Evolutionary conservation across 2,888 invertebrate genomes (phyloP).

Genomic region (Azorinus chamasolen): DNA sequence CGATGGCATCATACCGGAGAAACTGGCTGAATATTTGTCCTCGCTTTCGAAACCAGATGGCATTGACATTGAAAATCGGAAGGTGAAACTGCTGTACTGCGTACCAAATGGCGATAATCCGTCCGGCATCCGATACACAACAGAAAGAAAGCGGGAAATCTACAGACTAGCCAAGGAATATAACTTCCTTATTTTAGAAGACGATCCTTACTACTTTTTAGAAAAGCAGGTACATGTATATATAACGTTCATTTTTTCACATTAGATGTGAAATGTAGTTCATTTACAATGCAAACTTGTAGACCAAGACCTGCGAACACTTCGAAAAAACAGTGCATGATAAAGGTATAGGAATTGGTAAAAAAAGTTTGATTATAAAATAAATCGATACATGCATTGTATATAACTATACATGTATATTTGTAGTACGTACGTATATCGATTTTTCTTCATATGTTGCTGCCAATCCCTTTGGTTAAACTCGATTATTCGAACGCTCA

Average conservation of each 20-base stretch:
- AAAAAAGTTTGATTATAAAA: no score
- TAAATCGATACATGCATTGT: no score
- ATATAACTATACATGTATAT: no score
- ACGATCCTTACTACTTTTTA: constrained; percentile 92
- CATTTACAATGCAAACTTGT: background rate
- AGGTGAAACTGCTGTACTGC: constrained; percentile 89
- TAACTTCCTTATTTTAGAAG: constrained; percentile 93
- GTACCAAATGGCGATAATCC: constrained; percentile 93
- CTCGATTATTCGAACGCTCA: no score
- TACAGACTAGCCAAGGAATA: constrained; percentile 92
- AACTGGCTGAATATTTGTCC: constrained; percentile 88
- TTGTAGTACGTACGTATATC: no score
- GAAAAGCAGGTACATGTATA: constrained; percentile 41
- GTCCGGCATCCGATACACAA: constrained; percentile 90
- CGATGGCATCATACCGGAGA: constrained; percentile 90
- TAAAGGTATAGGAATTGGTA: no score
- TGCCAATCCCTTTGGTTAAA: no score
- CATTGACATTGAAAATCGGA: background rate
- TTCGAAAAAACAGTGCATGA: no score
- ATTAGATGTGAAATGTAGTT: background rate
- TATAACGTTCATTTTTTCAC: background rate
- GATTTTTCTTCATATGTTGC: no score
- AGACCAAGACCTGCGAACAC: background rate
- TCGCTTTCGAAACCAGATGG: constrained; percentile 80
- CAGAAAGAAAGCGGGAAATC: constrained; percentile 90